phyloP scores from a whole-genome alignment of 2,797 vertebrate species.

The Lagodon rhomboides region DNA sequence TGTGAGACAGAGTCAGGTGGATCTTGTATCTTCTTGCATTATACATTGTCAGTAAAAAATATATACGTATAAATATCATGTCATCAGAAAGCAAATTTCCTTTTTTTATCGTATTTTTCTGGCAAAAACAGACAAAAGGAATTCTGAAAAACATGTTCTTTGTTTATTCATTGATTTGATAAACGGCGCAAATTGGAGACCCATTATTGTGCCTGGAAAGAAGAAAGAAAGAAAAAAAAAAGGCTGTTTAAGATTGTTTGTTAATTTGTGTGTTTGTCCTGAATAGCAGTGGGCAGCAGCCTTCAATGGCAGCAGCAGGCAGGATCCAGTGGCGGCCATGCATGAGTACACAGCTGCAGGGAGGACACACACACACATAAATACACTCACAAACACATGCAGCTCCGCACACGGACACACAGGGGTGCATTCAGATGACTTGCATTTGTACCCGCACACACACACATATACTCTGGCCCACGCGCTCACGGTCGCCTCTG shows the following conservation, averaged over 20 bases:
- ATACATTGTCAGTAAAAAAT: too few species aligned
- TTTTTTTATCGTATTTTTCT: too few species aligned
- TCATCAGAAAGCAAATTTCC: too few species aligned
- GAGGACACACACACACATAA: conserved; percentile 29
- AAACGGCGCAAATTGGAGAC: not conserved
- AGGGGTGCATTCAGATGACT: conserved; percentile 30
- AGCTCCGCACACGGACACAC: not conserved
- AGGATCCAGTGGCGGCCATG: conserved; percentile 63
- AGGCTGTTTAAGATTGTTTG: not conserved
- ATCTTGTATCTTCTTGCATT: not conserved
- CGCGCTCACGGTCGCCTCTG: conserved; percentile 11
- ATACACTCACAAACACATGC: not conserved
- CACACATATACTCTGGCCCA: not conserved
- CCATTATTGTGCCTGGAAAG: not conserved
- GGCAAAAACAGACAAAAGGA: not conserved
- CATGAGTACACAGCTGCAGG: conserved; percentile 74
- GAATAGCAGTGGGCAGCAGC: conserved; percentile 61
- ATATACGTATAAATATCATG: too few species aligned
- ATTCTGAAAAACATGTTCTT: not conserved
- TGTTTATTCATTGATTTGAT: not conserved
- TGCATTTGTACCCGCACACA: conserved; percentile 20
- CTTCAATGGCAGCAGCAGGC: conserved; percentile 56
- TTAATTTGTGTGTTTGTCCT: conserved; percentile 52
- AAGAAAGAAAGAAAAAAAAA: not conserved
- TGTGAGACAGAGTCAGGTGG: not conserved